Base-by-base conservation (phyloP, 1,140 invertebrate species). In the Euwallacea similis region DNA sequence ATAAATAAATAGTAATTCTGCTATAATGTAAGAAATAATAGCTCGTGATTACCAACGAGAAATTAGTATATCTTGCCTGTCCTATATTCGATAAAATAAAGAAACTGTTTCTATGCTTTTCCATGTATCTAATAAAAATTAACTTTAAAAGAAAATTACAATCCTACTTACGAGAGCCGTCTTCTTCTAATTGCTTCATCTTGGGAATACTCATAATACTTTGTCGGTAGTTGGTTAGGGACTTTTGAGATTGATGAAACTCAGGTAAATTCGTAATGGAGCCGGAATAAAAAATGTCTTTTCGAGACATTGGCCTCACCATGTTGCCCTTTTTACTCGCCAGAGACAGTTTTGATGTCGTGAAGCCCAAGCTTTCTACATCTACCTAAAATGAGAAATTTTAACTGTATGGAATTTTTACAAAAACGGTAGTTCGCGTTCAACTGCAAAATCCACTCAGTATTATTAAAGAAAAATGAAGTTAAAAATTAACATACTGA, bases 201-300 rank as follows among this genome's bases (percentile, higher is more conserved):
- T 78, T 70, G 41, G 80, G 74, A 71, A 79, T 78, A 79, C 84
- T 79, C 84, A 88, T 79, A 82, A 87, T 77, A 83, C 89, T 81
- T 85, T 87, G 69, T 84, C 94, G 86, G 79, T 95, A 95, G 71
- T 91, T 91, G 43, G 91, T 88, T n/a, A 98, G 84, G 7, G 95
- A 95, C 75, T 94, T 95, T 81, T 97, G 95, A 66, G 92, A 94
- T 79, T 96, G 93, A 82, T 95, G 93, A 82, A 91, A 98, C 82
- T 97, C 93, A 0, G 93, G 94, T 61, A 98, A 85, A 83, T 97
- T 93, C 42, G 92, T 85, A 7, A 98, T 91, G 41, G 94, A 96
- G 33, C 97, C 97, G 10, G 96, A 95, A 84, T 99, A 99, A 84
- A 99, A 99, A 74, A 99, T 98, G 82, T 99, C 97, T 83, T 98